Conservation (phyloP, 2,113 vertebrate species). For the Mugil cephalus region DNA sequence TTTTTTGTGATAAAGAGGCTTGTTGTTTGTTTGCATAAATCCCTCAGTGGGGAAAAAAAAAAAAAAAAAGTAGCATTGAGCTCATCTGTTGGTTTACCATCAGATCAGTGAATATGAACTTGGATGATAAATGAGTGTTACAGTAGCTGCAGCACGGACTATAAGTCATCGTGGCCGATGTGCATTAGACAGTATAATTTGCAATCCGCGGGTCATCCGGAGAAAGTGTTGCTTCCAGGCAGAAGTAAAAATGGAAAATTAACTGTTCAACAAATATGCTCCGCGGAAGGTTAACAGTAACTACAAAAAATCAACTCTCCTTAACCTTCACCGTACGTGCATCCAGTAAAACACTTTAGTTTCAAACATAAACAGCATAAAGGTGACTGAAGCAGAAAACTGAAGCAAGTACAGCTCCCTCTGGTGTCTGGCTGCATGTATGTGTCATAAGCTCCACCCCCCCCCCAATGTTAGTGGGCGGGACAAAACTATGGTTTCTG, state of each 20-base stretch:
- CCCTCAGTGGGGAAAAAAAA: neutral
- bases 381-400: too few species aligned
- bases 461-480: too few species aligned
- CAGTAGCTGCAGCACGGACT: slow-evolving; percentile 1
- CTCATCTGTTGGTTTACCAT: neutral
- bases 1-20: neutral
- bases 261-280: slow-evolving; percentile 20
- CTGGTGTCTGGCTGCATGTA: too few species aligned
- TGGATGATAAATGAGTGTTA: neutral
- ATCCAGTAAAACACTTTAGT: too few species aligned
- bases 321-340: too few species aligned
- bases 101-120: slow-evolving; percentile 5
- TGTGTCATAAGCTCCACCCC: too few species aligned
- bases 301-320: slow-evolving; percentile 1
- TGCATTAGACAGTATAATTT: neutral
- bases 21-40: slow-evolving; percentile 1
- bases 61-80: neutral
- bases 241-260: slow-evolving; percentile 39
- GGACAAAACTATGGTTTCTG: too few species aligned
- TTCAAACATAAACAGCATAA: too few species aligned
- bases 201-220: slow-evolving; percentile 13
- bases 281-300: slow-evolving; percentile 2
- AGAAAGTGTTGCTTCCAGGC: slow-evolving; percentile 2
- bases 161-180: neutral
- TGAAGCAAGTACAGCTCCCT: too few species aligned